Evolutionary conservation across 2,888 invertebrate genomes (phyloP), one percentile per base, ranked within the genome.

Genomic region (Antheraea assamensis): DNA sequence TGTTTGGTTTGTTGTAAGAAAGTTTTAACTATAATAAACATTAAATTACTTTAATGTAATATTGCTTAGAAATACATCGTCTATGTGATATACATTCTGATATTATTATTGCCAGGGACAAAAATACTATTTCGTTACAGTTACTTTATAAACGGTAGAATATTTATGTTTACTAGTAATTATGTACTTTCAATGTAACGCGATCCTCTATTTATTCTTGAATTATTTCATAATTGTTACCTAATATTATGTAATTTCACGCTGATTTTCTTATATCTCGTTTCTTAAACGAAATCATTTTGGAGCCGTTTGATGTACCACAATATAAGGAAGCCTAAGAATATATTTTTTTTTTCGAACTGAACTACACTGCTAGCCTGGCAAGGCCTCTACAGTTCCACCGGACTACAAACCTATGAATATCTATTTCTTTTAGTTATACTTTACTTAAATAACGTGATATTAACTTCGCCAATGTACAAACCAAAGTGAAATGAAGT

Each of bases 1-100:
- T 70, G 24, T 70, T 58, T 42, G 52, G 35, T 61, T 58, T 27
- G 52, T 68, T 68, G 68, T n/a, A 68, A 68, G n/a, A 21, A 35
- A 30, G 35, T 68, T 35, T 35, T 68, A 68, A 68, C 13, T 8
- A 15, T 35, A 68, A n/a, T 35, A n/a, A 68, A n/a, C 35, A 35
- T 35, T n/a, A 68, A 68, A 55, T 55, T 49, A 49, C 24, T 24
- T 30, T 52, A 10, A 31, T 71, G 10, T 19, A 71, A 71, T 71
- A 35, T 61, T 61, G 27, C 27, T 17, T 30, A 27, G 0, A 30
- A 24, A 5, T 64, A 64, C 61, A 15, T 64, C 8, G 61, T 30
- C 30, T 30, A 17, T 30, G 15, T 30, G 30, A 64, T 5, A 64
- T 17, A 64, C 27, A 30, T 64, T 30, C 15, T 27, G 21, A 64